phyloP scores from a whole-genome alignment of 2,888 invertebrate genomes.

The Sphaerophoria rueppellii region DNA sequence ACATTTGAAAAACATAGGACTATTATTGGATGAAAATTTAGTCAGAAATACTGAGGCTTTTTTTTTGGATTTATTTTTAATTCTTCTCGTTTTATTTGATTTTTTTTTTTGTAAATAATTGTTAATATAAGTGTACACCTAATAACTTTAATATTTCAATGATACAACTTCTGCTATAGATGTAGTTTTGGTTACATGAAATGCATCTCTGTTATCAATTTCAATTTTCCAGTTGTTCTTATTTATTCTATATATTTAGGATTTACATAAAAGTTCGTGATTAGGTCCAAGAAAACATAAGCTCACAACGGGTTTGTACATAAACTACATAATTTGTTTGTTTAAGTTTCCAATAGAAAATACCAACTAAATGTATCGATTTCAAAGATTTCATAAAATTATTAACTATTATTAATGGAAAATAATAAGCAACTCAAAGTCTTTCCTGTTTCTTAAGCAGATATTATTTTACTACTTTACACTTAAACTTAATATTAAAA shows the following conservation, averaged over 20 bases:
- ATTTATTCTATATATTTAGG: neutral
- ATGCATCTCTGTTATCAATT: slow-evolving; percentile 46
- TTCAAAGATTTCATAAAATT: slow-evolving; percentile 35
- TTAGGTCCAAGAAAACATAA: slow-evolving; percentile 46
- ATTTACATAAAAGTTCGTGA: slow-evolving; percentile 17
- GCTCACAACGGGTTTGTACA: slow-evolving; percentile 65
- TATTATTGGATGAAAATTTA: slow-evolving; percentile 57
- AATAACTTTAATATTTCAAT: slow-evolving; percentile 42
- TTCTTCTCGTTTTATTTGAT: slow-evolving; percentile 38
- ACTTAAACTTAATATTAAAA: slow-evolving; percentile 26
- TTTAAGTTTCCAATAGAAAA: slow-evolving; percentile 16
- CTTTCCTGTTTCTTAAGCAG: slow-evolving; percentile 44
- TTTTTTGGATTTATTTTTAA: slow-evolving; percentile 65
- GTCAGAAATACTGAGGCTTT: slow-evolving; percentile 52
- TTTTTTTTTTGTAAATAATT: slow-evolving; percentile 57
- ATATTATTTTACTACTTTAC: slow-evolving; percentile 42
- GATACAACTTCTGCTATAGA: slow-evolving; percentile 41
- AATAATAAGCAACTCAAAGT: slow-evolving; percentile 25
- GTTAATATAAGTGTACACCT: slow-evolving; percentile 35
- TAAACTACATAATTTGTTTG: slow-evolving; percentile 35
- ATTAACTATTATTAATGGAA: neutral
- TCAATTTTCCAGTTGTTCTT: slow-evolving; percentile 29
- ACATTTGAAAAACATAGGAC: slow-evolving; percentile 64
- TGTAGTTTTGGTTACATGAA: slow-evolving; percentile 58
- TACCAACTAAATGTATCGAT: slow-evolving; percentile 13